A percentile compares a stretch with the other conserved stretches of the same genome.
Conservation (phyloP, 2,113 vertebrate species). For the Gobio gobio region DNA sequence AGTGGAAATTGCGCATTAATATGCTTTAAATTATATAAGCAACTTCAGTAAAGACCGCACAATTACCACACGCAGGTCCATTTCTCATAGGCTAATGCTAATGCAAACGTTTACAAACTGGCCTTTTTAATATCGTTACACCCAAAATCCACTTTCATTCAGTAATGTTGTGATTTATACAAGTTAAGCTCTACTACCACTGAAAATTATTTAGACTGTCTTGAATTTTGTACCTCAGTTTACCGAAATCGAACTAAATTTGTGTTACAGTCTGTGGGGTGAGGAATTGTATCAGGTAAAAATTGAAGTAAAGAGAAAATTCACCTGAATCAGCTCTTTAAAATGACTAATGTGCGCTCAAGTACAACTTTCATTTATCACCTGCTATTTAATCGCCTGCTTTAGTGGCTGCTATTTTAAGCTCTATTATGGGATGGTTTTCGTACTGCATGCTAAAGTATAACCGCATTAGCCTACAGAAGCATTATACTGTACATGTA, state of each 20-base stretch:
- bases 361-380: no score
- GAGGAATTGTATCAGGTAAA: background rate
- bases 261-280: background rate
- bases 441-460: background rate
- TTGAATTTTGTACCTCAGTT: background rate
- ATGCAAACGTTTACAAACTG: background rate
- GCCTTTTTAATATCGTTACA: slow-evolving; percentile 5
- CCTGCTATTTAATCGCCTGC: background rate
- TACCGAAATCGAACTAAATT: background rate
- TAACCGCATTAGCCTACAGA: background rate
- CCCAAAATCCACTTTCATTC: background rate
- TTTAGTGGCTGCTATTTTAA: background rate
- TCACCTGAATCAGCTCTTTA: background rate
- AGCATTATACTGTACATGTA: background rate
- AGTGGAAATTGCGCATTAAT: slow-evolving; percentile 8
- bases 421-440: background rate
- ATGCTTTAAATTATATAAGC: background rate
- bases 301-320: background rate
- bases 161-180: background rate
- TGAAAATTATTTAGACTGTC: background rate
- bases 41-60: slow-evolving; percentile 2
- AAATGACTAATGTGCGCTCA: background rate
- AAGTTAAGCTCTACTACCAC: background rate
- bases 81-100: slow-evolving; percentile 9
- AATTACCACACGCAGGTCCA: slow-evolving; percentile 22